Evolutionary conservation across 2,797 vertebrate species (phyloP).

Genomic region (Rhinichthys osculus): DNA sequence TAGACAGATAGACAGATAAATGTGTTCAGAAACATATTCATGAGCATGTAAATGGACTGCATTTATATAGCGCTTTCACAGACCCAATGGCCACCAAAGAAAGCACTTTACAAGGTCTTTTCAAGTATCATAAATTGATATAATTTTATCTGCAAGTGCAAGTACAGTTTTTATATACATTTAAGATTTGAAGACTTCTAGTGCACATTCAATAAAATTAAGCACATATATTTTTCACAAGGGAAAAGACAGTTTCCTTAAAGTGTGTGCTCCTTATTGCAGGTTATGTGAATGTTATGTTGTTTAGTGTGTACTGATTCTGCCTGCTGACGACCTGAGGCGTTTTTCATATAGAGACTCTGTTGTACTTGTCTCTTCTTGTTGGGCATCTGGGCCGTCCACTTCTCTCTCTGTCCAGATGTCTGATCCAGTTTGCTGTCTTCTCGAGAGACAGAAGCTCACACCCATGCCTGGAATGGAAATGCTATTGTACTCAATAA

Average conservation of each 20-base stretch:
- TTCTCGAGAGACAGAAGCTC: background rate
- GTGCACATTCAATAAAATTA: background rate
- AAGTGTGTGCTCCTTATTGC: background rate
- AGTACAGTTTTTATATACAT: too few relatives aligned
- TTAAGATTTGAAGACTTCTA: background rate
- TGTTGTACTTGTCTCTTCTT: slow-evolving; percentile 3
- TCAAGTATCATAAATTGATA: too few relatives aligned
- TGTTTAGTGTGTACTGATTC: slow-evolving; percentile 5
- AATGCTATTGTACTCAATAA: background rate
- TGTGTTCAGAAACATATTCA: too few relatives aligned
- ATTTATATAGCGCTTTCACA: too few relatives aligned
- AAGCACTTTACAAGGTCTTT: too few relatives aligned
- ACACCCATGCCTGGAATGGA: background rate
- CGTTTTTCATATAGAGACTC: background rate
- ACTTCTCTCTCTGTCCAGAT: background rate
- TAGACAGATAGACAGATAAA: too few relatives aligned
- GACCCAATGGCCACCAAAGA: too few relatives aligned
- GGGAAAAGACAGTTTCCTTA: background rate
- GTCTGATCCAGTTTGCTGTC: background rate
- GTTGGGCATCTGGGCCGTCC: background rate
- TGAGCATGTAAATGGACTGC: too few relatives aligned
- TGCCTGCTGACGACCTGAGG: background rate
- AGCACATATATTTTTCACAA: background rate
- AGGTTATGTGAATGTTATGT: background rate
- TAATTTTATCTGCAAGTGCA: too few relatives aligned